These are phyloP conservation scores for Sebastes nivosus DNA, from an alignment of 2,797 vertebrate species.

Conservation along the genomic window DNA sequence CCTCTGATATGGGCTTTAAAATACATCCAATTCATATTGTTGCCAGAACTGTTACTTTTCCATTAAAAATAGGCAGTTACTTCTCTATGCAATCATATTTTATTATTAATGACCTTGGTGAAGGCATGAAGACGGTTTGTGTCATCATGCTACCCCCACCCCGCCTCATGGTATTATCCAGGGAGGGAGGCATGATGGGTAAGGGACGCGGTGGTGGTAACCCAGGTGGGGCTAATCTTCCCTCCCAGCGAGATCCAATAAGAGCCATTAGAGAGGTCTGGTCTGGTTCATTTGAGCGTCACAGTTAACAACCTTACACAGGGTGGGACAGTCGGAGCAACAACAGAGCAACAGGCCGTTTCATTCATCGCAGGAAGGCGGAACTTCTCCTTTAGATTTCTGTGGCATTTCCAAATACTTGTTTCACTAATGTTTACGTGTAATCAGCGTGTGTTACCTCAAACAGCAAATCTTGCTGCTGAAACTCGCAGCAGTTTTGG, in stretches of 20 bases:
- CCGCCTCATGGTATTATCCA: constrained; percentile 14
- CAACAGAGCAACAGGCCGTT: constrained; percentile 32
- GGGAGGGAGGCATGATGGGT: constrained; percentile 27
- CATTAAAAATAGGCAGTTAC: background rate
- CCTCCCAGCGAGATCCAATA: constrained; percentile 64
- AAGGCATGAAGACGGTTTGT: background rate
- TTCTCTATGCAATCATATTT: background rate
- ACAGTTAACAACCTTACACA: constrained; percentile 72
- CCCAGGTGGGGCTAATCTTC: constrained; percentile 66
- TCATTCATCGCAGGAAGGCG: background rate
- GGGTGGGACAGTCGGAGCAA: constrained; percentile 27
- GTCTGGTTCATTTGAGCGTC: constrained; percentile 72
- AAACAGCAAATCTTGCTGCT: background rate
- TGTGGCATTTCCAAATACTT: background rate
- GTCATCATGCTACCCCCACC: background rate
- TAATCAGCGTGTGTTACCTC: background rate
- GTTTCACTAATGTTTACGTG: background rate
- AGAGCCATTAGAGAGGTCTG: constrained; percentile 63
- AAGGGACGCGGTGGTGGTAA: constrained; percentile 26
- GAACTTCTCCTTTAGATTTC: background rate
- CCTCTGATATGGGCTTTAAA: background rate
- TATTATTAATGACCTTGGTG: constrained; percentile 34
- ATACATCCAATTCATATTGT: background rate
- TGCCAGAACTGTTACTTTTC: background rate
- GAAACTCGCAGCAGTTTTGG: background rate